Evolutionary conservation across 2,888 invertebrate species (phyloP).

Genomic region (Dorcus parallelipipedus): DNA sequence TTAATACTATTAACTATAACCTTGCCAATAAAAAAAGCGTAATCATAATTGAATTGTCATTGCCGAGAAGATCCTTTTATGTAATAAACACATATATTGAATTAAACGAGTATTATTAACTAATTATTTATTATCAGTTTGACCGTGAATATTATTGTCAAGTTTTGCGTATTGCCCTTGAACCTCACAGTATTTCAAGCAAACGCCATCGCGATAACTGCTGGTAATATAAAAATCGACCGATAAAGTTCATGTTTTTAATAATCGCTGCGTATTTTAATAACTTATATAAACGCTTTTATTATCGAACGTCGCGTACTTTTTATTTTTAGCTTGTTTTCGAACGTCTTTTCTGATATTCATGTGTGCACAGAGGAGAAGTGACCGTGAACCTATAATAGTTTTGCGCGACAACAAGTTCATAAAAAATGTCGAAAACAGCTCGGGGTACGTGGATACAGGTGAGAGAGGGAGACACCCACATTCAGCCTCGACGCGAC

Average conservation of each 20-base stretch:
- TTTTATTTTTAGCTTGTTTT: constrained; percentile 1
- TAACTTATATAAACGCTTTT: neutral
- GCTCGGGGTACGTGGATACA: constrained; percentile 19
- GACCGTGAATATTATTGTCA: constrained; percentile 43
- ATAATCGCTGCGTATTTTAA: too few relatives aligned
- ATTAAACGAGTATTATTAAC: constrained; percentile 42
- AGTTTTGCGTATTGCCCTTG: constrained; percentile 24
- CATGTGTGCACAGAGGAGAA: neutral
- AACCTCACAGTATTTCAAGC: constrained; percentile 17
- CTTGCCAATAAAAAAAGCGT: constrained; percentile 16
- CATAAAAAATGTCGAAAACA: constrained; percentile 20
- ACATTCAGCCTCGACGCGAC: constrained; percentile 37
- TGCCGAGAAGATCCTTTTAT: constrained; percentile 28
- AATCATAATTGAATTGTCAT: constrained; percentile 15
- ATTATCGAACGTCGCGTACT: constrained; percentile 4
- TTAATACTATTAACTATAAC: constrained; percentile 10
- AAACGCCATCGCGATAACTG: neutral
- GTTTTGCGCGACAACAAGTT: constrained; percentile 18
- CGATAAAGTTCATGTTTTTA: too few relatives aligned
- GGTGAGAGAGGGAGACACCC: constrained; percentile 29
- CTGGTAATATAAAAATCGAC: too few relatives aligned
- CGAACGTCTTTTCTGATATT: neutral
- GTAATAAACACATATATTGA: constrained; percentile 38
- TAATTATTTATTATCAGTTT: constrained; percentile 45
- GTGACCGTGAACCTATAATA: constrained; percentile 19